These are phyloP conservation scores for Xiphorhynchus erythropygius DNA, from an alignment of 2,797 vertebrate species.

Conservation along the genomic window DNA sequence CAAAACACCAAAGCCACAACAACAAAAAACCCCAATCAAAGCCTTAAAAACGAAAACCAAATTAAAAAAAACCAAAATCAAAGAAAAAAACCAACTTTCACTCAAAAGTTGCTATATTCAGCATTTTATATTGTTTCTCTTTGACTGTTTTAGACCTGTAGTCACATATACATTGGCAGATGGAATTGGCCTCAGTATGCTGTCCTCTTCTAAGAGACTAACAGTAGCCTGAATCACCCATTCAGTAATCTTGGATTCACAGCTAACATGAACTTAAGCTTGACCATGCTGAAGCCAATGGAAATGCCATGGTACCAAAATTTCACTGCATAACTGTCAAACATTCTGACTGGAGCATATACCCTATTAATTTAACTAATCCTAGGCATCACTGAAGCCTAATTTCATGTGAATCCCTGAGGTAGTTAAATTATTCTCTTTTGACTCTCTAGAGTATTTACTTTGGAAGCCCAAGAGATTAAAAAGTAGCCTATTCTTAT, in stretches of 20 bases:
- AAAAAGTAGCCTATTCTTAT: slow-evolving; percentile 25
- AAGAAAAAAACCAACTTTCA: neutral
- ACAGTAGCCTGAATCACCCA: neutral
- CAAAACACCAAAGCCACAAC: neutral
- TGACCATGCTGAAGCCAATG: neutral
- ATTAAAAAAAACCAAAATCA: neutral
- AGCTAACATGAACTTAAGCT: neutral
- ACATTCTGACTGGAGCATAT: slow-evolving; percentile 1
- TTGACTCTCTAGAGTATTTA: neutral
- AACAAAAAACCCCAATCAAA: neutral
- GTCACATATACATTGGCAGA: neutral
- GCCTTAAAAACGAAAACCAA: neutral
- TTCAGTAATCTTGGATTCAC: neutral
- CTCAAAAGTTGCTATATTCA: neutral
- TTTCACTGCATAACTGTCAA: neutral
- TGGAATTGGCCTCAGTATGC: neutral
- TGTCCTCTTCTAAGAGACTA: neutral
- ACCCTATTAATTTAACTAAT: slow-evolving; percentile 20
- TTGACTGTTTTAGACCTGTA: neutral
- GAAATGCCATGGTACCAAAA: neutral
- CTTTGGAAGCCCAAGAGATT: slow-evolving; percentile 21
- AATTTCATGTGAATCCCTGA: slow-evolving; percentile 50
- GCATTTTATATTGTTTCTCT: neutral
- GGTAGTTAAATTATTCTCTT: slow-evolving; percentile 41
- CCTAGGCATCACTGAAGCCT: slow-evolving; percentile 25